A percentile compares a stretch with the other conserved stretches of the same genome.
Conservation (phyloP, 2,797 vertebrate genomes). For the Varecia variegata region DNA sequence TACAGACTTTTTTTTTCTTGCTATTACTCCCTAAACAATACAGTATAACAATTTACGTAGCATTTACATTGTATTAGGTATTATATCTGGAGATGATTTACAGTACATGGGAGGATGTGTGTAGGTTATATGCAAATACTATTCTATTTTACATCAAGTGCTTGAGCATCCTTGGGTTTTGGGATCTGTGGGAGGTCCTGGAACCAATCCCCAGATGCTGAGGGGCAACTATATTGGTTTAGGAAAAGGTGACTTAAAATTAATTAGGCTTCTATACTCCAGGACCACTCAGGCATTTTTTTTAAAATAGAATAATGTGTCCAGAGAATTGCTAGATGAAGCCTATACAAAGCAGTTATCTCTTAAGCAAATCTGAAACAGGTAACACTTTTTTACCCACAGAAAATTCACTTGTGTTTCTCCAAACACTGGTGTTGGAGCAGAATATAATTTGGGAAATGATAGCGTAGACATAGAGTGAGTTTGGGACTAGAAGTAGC, state of each 20-base stretch:
- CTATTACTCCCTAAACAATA: background rate
- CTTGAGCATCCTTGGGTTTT: background rate
- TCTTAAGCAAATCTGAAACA: background rate
- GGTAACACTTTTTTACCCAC: background rate
- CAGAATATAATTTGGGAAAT: background rate
- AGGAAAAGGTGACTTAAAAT: background rate
- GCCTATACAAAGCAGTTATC: background rate
- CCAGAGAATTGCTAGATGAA: background rate
- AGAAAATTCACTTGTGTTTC: background rate
- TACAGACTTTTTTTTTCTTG: background rate
- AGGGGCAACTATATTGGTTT: background rate
- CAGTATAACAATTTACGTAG: background rate
- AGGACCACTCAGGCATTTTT: background rate
- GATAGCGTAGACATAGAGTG: background rate
- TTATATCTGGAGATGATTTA: background rate
- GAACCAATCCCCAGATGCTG: background rate
- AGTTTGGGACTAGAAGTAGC: constrained; percentile 4
- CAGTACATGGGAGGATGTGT: background rate
- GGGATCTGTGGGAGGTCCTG: background rate
- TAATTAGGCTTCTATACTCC: background rate
- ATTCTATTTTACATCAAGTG: too few relatives aligned
- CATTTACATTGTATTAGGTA: background rate
- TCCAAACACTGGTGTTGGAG: background rate
- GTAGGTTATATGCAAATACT: background rate
- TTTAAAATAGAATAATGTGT: background rate